Evolutionary conservation across 2,888 invertebrate genomes (phyloP).

Genomic region (Eupithecia abbreviata): DNA sequence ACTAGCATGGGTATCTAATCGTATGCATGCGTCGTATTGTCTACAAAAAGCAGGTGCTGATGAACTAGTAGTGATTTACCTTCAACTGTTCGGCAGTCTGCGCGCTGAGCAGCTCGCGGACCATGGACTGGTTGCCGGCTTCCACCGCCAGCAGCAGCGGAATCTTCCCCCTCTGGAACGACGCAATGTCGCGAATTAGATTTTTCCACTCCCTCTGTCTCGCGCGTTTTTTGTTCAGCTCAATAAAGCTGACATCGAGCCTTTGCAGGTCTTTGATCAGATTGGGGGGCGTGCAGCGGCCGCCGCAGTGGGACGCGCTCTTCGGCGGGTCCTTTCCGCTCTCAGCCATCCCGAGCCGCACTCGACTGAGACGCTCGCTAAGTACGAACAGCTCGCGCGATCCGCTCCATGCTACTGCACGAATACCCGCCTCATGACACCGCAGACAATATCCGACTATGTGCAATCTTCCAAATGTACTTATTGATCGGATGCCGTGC

Average conservation of each 20-base stretch:
- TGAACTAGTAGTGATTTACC: slow-evolving; percentile 63
- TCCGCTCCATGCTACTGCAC: slow-evolving; percentile 71
- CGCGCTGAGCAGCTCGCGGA: slow-evolving; percentile 94
- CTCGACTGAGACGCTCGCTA: slow-evolving; percentile 58
- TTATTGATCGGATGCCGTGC: slow-evolving; percentile 73
- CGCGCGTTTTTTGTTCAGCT: slow-evolving; percentile 81
- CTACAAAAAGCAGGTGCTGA: background rate
- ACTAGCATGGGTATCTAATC: background rate
- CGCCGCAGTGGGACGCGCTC: slow-evolving; percentile 63
- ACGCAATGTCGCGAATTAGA: slow-evolving; percentile 84
- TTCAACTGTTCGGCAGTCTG: slow-evolving; percentile 94
- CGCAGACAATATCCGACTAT: slow-evolving; percentile 71
- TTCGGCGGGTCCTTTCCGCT: slow-evolving; percentile 60
- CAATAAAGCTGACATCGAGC: slow-evolving; percentile 78
- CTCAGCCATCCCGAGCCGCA: slow-evolving; percentile 61
- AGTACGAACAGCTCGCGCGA: slow-evolving; percentile 66
- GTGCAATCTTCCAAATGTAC: slow-evolving; percentile 69
- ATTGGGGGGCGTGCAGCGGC: slow-evolving; percentile 67
- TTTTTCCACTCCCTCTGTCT: slow-evolving; percentile 82
- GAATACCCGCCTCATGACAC: slow-evolving; percentile 70
- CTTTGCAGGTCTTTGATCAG: slow-evolving; percentile 74
- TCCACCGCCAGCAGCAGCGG: slow-evolving; percentile 97
- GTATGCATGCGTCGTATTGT: background rate
- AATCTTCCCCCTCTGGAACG: slow-evolving; percentile 94
- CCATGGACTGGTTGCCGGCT: slow-evolving; percentile 97